A percentile compares a stretch with the other conserved stretches of the same genome.
phyloP scores from a whole-genome alignment of 2,113 vertebrate species.

The Saccopteryx bilineata region DNA sequence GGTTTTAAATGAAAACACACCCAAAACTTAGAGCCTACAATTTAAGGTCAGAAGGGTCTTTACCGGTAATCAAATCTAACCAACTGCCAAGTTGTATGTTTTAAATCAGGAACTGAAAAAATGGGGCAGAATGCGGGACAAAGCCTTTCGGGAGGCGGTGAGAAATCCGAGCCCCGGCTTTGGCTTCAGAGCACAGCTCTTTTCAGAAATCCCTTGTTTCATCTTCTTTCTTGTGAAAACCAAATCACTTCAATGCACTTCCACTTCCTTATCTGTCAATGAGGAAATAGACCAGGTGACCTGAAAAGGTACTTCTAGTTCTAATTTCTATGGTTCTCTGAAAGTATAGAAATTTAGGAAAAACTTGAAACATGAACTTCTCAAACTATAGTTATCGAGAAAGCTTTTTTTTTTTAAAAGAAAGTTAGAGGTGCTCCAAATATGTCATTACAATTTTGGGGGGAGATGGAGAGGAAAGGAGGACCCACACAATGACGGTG shows the following conservation, averaged over 20 bases:
- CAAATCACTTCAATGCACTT: neutral
- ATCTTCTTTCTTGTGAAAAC: conserved; percentile 21
- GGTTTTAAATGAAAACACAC: conserved; percentile 31
- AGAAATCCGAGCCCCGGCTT: neutral
- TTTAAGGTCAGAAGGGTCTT: neutral
- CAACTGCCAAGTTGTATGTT: neutral
- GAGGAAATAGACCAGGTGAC: conserved; percentile 12
- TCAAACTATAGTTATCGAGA: conserved; percentile 15
- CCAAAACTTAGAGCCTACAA: neutral
- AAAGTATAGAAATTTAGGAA: conserved; percentile 24
- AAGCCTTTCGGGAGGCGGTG: neutral
- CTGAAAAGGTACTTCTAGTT: conserved; percentile 39
- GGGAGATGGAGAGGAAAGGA: neutral
- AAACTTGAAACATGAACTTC: conserved; percentile 41
- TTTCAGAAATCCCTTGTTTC: conserved; percentile 20
- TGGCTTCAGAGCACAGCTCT: neutral
- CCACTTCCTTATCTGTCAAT: conserved; percentile 28
- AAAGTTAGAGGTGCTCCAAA: conserved; percentile 48
- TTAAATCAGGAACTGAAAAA: conserved; percentile 42
- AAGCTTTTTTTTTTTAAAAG: neutral
- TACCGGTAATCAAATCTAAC: neutral
- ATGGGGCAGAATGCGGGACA: neutral
- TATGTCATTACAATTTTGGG: neutral
- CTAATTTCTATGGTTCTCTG: conserved; percentile 33
- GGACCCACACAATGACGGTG: neutral